Base-by-base conservation (phyloP, 2,888 invertebrate genomes). In the Pseudococcus longispinus region DNA sequence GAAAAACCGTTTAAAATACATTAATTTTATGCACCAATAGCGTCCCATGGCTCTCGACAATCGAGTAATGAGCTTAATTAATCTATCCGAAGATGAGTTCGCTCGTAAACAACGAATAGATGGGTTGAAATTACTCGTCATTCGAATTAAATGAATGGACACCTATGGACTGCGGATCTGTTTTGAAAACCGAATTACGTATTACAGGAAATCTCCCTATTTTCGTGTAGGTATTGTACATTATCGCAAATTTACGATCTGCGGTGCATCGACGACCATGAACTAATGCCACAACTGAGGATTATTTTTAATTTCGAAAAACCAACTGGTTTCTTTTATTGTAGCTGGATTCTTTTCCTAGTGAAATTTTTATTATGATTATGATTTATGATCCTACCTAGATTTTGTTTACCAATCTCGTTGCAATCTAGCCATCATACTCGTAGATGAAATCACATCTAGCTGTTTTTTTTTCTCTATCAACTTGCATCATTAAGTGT, bases 1-100 rank as follows among this genome's bases (percentile, higher is more conserved):
- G 37, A 80, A 84, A 83, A 84, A 84, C 84, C 55, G 84, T 84
- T 84, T 84, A 84, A 84, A 84, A 20, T 84, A 84, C 84, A 84
- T 55, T 84, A 51, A 84, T 84, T 84, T 84, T 84, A 84, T 84
- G 84, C 84, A 51, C 26, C 77, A 80, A 80, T 80, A 80, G 42
- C n/a, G 77, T 8, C 2, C 0, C 11, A n/a, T n/a, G 20, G 37
- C 1, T n/a, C 74, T 80, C 20, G 26, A 26, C 29, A 60, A 60
- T 60, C 60, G 23, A 60, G 77, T 42, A 80, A 80, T 80, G 77
- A 80, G 42, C 77, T 80, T 80, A 80, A 80, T 80, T 80, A 80
- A 32, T 42, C 42, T 29, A 18, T n/a, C 42, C 42, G 20, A 18
- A 37, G 37, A 32, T 32, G 13, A 70, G 70, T 29, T 70, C 18